phyloP scores from a whole-genome alignment of 2,113 vertebrate genomes.

The Scortum barcoo region DNA sequence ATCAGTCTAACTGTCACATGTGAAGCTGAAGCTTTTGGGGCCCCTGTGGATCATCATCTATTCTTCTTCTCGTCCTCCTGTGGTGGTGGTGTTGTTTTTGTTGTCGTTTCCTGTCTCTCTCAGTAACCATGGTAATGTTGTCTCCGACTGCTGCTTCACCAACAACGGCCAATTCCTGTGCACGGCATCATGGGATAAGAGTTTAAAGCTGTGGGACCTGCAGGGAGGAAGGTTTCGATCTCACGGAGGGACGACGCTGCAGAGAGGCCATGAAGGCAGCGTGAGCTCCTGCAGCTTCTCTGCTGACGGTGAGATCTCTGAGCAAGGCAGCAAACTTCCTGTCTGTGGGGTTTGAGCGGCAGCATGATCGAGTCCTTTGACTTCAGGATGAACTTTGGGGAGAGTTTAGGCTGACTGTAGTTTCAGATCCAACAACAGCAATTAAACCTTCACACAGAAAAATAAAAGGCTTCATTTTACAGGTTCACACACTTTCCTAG shows the following conservation, averaged over 20 bases:
- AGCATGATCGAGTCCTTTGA: too few relatives aligned
- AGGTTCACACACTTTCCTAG: too few relatives aligned
- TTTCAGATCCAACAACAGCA: too few relatives aligned
- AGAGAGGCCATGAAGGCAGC: slow-evolving; percentile 78
- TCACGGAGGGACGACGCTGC: slow-evolving; percentile 71
- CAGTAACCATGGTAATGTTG: slow-evolving; percentile 82
- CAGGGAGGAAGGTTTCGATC: slow-evolving; percentile 78
- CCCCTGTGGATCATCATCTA: too few relatives aligned
- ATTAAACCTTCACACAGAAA: too few relatives aligned
- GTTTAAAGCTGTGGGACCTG: slow-evolving; percentile 86
- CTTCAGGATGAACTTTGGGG: too few relatives aligned
- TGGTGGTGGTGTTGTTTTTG: too few relatives aligned
- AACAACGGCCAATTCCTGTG: slow-evolving; percentile 83
- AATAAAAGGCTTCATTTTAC: too few relatives aligned
- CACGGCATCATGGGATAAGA: slow-evolving; percentile 87
- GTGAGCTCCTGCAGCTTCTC: slow-evolving; percentile 86
- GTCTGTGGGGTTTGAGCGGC: not conserved
- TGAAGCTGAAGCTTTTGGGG: too few relatives aligned
- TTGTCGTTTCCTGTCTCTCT: slow-evolving; percentile 19
- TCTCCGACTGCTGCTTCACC: slow-evolving; percentile 87
- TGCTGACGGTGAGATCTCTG: slow-evolving; percentile 78
- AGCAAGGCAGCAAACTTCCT: slow-evolving; percentile 8
- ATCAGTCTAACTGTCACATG: too few relatives aligned
- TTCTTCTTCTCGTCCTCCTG: not conserved
- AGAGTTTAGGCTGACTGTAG: too few relatives aligned